Evolutionary conservation across 2,797 vertebrate species (phyloP).

Genomic region (Oreochromis mossambicus): DNA sequence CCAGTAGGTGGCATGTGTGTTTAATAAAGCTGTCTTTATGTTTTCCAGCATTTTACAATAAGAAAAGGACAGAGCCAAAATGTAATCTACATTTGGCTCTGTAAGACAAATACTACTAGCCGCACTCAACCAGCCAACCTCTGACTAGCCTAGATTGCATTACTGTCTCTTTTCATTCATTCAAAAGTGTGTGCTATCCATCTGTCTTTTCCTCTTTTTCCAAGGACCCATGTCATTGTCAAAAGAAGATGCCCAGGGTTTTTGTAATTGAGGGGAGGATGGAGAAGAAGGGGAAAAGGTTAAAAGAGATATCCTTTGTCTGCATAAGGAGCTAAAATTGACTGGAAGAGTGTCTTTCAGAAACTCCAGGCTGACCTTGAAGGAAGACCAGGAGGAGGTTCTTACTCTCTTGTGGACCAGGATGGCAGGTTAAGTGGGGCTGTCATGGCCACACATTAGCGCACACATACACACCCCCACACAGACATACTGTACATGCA

Average conservation of each 20-base stretch:
- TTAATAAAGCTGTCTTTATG: not conserved
- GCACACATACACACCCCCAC: conserved; percentile 18
- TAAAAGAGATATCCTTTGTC: conserved; percentile 72
- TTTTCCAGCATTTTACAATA: not conserved
- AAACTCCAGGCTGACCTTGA: conserved; percentile 70
- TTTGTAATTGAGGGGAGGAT: conserved; percentile 53
- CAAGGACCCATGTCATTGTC: conserved; percentile 54
- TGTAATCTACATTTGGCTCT: conserved; percentile 4
- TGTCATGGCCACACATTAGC: conserved; percentile 37
- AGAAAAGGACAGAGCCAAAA: conserved; percentile 15
- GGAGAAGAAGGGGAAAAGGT: conserved; percentile 55
- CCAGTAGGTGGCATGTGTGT: not conserved
- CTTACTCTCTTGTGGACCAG: conserved; percentile 46
- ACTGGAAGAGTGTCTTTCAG: conserved; percentile 69
- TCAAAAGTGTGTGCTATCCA: conserved; percentile 38
- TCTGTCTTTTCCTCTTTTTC: conserved; percentile 42
- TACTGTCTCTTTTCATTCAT: conserved; percentile 21
- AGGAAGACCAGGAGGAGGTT: conserved; percentile 61
- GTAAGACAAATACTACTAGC: conserved; percentile 6
- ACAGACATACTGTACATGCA: conserved; percentile 45
- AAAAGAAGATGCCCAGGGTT: conserved; percentile 49
- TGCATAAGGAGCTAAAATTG: conserved; percentile 70
- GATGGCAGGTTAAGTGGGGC: conserved; percentile 70
- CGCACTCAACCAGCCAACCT: conserved; percentile 36
- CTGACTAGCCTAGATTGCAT: conserved; percentile 15